Evolutionary conservation across 2,797 vertebrate genomes (phyloP).

Genomic region (Pygocentrus nattereri): DNA sequence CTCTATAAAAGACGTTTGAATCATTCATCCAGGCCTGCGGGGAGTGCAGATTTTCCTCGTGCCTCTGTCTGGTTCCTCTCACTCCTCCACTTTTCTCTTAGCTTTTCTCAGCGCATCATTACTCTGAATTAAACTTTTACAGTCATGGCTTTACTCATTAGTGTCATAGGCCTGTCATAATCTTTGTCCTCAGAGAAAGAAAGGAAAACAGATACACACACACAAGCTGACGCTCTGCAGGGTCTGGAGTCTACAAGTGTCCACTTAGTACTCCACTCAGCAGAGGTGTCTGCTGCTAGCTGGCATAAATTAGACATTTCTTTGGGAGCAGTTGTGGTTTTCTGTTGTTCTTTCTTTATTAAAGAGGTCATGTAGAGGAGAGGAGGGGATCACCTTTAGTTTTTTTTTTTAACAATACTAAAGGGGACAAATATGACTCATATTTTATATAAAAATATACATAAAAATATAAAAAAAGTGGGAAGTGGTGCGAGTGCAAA

Average conservation of each 20-base stretch:
- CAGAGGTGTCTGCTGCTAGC: not conserved
- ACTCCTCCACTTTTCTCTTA: conserved; percentile 21
- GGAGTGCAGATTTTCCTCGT: conserved; percentile 1
- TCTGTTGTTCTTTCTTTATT: not conserved
- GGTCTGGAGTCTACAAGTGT: not conserved
- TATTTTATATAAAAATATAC: no score
- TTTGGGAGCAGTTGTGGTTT: not conserved
- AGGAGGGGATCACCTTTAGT: no score
- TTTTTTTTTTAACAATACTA: no score
- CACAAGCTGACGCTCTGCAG: not conserved
- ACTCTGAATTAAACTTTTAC: conserved; percentile 51
- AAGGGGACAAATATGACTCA: no score
- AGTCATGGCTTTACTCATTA: conserved; percentile 33
- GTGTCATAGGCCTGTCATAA: conserved; percentile 14
- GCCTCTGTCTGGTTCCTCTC: conserved; percentile 1
- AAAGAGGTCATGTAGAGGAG: no score
- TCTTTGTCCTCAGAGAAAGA: conserved; percentile 14
- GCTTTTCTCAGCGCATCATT: conserved; percentile 41
- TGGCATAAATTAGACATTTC: not conserved
- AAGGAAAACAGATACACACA: conserved; percentile 3
- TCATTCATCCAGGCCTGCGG: conserved; percentile 67
- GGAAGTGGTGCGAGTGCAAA: no score
- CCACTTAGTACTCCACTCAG: conserved; percentile 11
- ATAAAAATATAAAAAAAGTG: no score
- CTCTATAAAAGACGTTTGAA: conserved; percentile 69